Percentiles rank a stretch among this genome's conserved stretches.
Conservation (phyloP, 2,888 invertebrate genomes). For the Barypeithes pellucidus region DNA sequence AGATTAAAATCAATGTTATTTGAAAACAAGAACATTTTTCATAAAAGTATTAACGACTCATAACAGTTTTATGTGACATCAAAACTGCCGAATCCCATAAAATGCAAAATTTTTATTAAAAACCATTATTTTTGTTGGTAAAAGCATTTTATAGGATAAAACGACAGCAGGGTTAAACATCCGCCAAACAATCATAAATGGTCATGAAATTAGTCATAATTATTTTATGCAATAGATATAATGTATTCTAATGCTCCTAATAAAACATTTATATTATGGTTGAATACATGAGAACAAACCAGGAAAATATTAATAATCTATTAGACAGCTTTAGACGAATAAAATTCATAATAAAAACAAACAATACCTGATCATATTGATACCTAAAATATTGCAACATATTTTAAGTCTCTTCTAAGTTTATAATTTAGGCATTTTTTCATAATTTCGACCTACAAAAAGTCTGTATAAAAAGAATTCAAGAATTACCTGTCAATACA, state of each 20-base stretch:
- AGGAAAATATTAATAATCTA: background rate
- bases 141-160: background rate
- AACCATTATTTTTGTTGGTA: background rate
- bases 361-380: too few relatives aligned
- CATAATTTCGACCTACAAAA: too few relatives aligned
- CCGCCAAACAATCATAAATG: background rate
- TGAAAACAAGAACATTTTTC: conserved; percentile 3
- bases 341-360: background rate
- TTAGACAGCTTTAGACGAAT: background rate
- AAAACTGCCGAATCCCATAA: background rate
- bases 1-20: background rate
- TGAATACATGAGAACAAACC: background rate
- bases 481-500: too few relatives aligned
- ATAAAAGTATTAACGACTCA: conserved; percentile 9
- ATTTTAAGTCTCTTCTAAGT: too few relatives aligned
- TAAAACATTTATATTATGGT: background rate
- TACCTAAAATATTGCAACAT: background rate
- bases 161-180: background rate
- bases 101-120: conserved; percentile 9
- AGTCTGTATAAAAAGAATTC: too few relatives aligned
- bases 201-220: conserved; percentile 6
- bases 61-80: background rate
- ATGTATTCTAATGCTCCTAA: background rate
- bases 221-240: background rate
- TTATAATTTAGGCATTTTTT: too few relatives aligned